phyloP scores from a whole-genome alignment of 2,888 invertebrate genomes.

The Glomeris marginata region DNA sequence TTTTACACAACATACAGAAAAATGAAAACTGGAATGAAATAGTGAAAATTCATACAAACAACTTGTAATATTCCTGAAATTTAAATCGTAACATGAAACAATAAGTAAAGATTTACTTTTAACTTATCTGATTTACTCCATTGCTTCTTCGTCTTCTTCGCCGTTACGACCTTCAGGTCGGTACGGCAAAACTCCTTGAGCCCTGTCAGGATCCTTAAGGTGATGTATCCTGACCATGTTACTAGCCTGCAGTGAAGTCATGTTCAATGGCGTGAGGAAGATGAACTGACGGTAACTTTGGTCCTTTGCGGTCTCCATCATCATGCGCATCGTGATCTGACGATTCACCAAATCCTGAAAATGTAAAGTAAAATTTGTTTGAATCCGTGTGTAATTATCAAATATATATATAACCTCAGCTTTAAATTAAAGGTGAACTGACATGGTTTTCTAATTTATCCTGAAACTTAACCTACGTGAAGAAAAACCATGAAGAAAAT shows the following conservation, averaged over 20 bases:
- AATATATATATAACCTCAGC: too few species aligned
- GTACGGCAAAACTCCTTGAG: conserved; percentile 7
- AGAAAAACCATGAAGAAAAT: too few species aligned
- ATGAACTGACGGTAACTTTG: conserved; percentile 61
- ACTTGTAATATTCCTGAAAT: too few species aligned
- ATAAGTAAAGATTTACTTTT: neutral
- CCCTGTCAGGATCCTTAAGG: conserved; percentile 13
- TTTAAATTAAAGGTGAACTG: too few species aligned
- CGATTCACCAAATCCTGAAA: conserved; percentile 71
- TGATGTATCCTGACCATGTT: conserved; percentile 4
- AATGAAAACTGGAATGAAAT: too few species aligned
- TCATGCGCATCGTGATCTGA: conserved; percentile 56
- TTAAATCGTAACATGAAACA: too few species aligned
- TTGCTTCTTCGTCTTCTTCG: neutral
- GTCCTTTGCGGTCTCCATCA: conserved; percentile 54
- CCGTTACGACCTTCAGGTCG: neutral
- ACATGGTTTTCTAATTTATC: too few species aligned
- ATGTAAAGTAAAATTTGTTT: neutral
- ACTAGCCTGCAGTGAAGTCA: conserved; percentile 18
- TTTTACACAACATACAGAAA: too few species aligned
- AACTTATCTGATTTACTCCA: neutral
- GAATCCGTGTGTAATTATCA: too few species aligned
- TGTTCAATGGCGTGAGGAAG: conserved; percentile 67
- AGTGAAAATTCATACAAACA: too few species aligned
- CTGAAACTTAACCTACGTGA: too few species aligned